These are phyloP conservation scores for Eumaeus atala DNA, from an alignment of 1,140 invertebrate genomes.

Conservation along the genomic window DNA sequence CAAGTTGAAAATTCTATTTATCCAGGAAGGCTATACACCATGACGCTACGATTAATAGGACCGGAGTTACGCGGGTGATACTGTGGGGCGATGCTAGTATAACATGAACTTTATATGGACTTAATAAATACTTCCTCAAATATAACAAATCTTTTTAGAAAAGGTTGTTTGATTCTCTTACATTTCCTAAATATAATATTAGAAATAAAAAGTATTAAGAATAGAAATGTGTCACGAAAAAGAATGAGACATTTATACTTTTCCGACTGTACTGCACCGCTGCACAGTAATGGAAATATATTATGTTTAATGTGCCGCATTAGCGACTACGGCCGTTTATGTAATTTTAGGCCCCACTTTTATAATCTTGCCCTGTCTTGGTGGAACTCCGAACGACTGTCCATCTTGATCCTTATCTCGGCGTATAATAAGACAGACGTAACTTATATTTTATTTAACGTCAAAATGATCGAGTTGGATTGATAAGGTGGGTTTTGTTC, in stretches of 20 bases:
- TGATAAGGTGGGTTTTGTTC: conserved; percentile 66
- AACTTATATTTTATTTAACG: conserved; percentile 73
- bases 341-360: conserved; percentile 62
- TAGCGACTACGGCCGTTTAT: conserved; percentile 55
- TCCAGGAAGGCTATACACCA: too few species aligned
- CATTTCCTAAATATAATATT: too few species aligned
- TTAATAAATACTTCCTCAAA: too few species aligned
- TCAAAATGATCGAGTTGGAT: conserved; percentile 63
- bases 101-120: too few species aligned
- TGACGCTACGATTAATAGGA: too few species aligned
- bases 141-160: too few species aligned
- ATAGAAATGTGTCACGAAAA: conserved; percentile 12
- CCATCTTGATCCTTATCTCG: conserved; percentile 65
- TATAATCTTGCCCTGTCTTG: conserved; percentile 52
- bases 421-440: conserved; percentile 69
- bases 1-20: too few species aligned
- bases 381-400: conserved; percentile 68
- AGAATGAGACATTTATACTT: conserved; percentile 30
- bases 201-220: too few species aligned
- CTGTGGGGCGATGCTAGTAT: too few species aligned
- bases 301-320: conserved; percentile 69
- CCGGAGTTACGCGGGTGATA: too few species aligned
- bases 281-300: conserved; percentile 56
- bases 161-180: too few species aligned
- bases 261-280: conserved; percentile 34